Conservation (phyloP, 2,797 vertebrate genomes). For the Aeoliscus strigatus region DNA sequence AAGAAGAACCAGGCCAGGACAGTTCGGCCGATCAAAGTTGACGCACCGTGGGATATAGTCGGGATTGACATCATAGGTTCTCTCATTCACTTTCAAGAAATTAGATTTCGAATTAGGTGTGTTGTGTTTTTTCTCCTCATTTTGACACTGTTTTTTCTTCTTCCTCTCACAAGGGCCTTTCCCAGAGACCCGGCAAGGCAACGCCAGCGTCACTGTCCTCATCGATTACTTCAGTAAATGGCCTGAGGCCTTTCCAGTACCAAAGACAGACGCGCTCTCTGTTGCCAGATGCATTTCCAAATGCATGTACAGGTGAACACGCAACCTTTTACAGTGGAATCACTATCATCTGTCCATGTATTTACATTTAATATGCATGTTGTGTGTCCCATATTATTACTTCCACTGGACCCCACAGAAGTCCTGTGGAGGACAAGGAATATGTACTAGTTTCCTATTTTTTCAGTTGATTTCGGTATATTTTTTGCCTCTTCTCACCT, state of each 20-base stretch:
- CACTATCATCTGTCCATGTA: too few species aligned
- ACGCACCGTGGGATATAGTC: slow-evolving; percentile 85
- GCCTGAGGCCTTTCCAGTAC: slow-evolving; percentile 83
- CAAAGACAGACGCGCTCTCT: slow-evolving; percentile 75
- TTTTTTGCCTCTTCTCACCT: too few species aligned
- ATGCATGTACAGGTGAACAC: slow-evolving; percentile 80
- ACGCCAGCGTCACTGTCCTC: slow-evolving; percentile 73
- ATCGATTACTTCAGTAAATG: slow-evolving; percentile 89
- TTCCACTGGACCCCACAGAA: too few species aligned
- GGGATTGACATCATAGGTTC: slow-evolving; percentile 81
- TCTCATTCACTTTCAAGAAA: neutral
- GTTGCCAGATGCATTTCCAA: slow-evolving; percentile 81
- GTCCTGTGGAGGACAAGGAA: too few species aligned
- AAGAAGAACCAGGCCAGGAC: slow-evolving; percentile 78
- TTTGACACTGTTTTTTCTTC: slow-evolving; percentile 1
- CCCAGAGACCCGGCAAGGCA: slow-evolving; percentile 74
- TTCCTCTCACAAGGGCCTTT: slow-evolving; percentile 78
- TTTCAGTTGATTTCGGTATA: too few species aligned
- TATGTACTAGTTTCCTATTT: too few species aligned
- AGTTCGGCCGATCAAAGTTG: slow-evolving; percentile 78
- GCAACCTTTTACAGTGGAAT: neutral
- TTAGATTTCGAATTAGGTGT: neutral
- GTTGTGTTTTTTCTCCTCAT: neutral
- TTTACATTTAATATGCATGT: too few species aligned
- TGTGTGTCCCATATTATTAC: too few species aligned